A percentile compares a stretch with the other conserved stretches of the same genome.
Conservation (phyloP, 2,888 invertebrate species). For the Eupelmus urozonus region DNA sequence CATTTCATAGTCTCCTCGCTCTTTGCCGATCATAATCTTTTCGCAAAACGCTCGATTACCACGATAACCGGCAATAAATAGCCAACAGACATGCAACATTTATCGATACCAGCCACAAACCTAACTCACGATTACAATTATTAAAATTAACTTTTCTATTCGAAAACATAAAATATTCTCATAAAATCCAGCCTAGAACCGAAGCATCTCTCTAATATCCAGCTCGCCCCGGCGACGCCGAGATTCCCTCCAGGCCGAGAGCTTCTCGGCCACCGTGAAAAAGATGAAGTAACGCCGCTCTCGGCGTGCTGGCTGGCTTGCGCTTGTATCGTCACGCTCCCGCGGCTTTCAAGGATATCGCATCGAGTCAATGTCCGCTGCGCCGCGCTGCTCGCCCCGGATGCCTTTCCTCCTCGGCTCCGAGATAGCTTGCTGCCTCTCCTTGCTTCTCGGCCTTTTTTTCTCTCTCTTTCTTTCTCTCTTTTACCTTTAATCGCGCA, state of each 20-base stretch:
- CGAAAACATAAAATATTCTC: background rate
- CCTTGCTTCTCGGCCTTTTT: background rate
- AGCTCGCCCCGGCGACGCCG: too few relatives aligned
- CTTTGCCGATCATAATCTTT: too few relatives aligned
- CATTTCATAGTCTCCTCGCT: too few relatives aligned
- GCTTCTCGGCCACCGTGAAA: slow-evolving; percentile 28
- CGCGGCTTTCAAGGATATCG: slow-evolving; percentile 73
- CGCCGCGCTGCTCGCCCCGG: slow-evolving; percentile 26
- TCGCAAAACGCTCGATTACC: too few relatives aligned
- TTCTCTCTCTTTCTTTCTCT: slow-evolving; percentile 26
- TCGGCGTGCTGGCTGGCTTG: too few relatives aligned
- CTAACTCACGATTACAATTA: too few relatives aligned
- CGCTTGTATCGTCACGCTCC: slow-evolving; percentile 70
- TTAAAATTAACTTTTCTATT: background rate
- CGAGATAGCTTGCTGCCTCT: slow-evolving; percentile 19
- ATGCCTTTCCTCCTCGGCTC: slow-evolving; percentile 18
- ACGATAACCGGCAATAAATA: too few relatives aligned
- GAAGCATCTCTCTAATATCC: too few relatives aligned
- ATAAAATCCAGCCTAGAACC: background rate
- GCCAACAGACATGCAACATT: too few relatives aligned
- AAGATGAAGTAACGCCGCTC: slow-evolving; percentile 57
- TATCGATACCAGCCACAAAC: too few relatives aligned
- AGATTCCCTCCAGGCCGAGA: background rate
- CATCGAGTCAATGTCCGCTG: slow-evolving; percentile 72
- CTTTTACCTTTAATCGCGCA: slow-evolving; percentile 33